Conservation (phyloP, 1,140 invertebrate species). For the Drosophila triauraria region DNA sequence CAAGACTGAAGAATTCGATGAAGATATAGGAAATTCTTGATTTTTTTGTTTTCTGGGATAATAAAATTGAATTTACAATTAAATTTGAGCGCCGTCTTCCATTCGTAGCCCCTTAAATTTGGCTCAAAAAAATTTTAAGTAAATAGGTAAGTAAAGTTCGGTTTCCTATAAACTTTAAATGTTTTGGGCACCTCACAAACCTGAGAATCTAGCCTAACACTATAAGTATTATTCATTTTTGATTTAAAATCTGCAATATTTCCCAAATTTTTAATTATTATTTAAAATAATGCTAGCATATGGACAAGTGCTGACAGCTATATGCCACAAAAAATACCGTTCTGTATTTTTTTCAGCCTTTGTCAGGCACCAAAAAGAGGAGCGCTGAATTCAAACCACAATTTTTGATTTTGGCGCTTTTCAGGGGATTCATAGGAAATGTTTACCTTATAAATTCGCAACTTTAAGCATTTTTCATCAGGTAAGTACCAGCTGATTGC, state of each 20-base stretch:
- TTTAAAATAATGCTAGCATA: no score
- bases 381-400: neutral
- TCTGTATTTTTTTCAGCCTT: neutral
- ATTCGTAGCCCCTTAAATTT: no score
- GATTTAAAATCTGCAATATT: no score
- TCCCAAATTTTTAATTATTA: neutral
- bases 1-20: neutral
- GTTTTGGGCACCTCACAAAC: no score
- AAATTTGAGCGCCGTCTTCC: no score
- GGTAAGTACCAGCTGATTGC: neutral
- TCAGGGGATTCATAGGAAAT: neutral
- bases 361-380: neutral
- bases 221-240: no score
- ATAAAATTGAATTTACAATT: neutral
- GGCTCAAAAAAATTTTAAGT: no score
- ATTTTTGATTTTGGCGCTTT: neutral
- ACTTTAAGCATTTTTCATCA: constrained; percentile 2
- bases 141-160: no score
- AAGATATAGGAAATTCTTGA: neutral
- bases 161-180: no score
- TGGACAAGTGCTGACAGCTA: no score
- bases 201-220: no score
- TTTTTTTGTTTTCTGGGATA: neutral
- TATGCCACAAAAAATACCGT: no score
- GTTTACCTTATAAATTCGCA: constrained; percentile 13